phyloP scores from a whole-genome alignment of 1,140 invertebrate species.

The Drosophila baimaii region DNA sequence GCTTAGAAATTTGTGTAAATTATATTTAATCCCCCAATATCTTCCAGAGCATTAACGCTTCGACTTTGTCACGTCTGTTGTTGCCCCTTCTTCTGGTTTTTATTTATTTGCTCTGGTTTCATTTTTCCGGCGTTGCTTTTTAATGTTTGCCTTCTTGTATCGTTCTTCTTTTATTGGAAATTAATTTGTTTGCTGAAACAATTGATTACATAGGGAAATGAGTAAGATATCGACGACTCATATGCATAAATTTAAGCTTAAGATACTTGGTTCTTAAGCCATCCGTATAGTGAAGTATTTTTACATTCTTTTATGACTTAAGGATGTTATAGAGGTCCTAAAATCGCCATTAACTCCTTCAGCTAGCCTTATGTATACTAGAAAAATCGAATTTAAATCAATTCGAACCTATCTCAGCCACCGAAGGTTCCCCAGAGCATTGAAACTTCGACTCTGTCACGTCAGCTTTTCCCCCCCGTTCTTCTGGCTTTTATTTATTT shows the following conservation, averaged over 20 bases:
- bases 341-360: background rate
- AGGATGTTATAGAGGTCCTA: background rate
- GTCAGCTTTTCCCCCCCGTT: slow-evolving; percentile 16
- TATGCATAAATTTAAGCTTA: slow-evolving; percentile 4
- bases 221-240: background rate
- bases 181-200: slow-evolving; percentile 20
- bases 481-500: slow-evolving; percentile 42
- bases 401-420: slow-evolving; percentile 2
- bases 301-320: background rate
- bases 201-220: slow-evolving; percentile 13
- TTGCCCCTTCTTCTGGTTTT: slow-evolving; percentile 7
- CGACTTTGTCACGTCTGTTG: slow-evolving; percentile 14
- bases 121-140: slow-evolving; percentile 29
- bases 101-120: slow-evolving; percentile 49
- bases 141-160: slow-evolving; percentile 6
- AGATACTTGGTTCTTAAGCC: background rate
- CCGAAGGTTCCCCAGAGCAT: slow-evolving; percentile 34
- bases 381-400: slow-evolving; percentile 5
- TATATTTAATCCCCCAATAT: background rate
- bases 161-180: slow-evolving; percentile 17
- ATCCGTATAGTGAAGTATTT: no score
- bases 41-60: slow-evolving; percentile 25
- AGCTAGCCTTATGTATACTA: background rate
- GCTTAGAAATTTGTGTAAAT: background rate
- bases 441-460: slow-evolving; percentile 33